Evolutionary conservation across 2,888 invertebrate genomes (phyloP), one percentile per base, ranked within the genome.

Genomic region (Erebia ligea): DNA sequence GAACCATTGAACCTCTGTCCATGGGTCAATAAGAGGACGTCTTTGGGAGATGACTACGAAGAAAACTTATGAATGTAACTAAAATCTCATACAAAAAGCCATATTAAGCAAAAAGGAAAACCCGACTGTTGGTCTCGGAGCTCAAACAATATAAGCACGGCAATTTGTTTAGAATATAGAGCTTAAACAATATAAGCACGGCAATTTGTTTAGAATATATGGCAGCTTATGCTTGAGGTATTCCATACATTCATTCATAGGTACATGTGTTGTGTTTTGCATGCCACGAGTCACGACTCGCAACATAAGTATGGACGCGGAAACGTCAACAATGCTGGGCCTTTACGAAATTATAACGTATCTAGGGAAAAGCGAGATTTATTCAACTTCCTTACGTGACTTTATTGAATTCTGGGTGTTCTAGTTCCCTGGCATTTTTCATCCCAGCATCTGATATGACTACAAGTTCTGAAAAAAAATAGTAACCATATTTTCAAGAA

Each of bases 101-200:
- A 62, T 42, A 21, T 3, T 17, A 45, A 62, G 48, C 61, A 19
- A 2, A 15, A 13, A 19, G 19, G 61, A 48, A 48, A 19, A 17
- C 76, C 77, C 77, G 75, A 78, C 77, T 74, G 78, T 73, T 79
- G 79, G 77, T 83, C 75, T 70, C 54, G 82, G 83, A 80, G 86
- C 1, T 83, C 79, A 80, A 81, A 81, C 79, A 80, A 77, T 76
- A 79, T 77, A 79, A 78, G 76, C 66, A 71, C 65, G 68, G 73
- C 62, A 62, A 62, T 62, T 48, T 62, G 62, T 48, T 62, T 45
- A 62, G 62, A 62, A 62, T 45, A 62, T 9, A 48, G 25, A 4
- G 34, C 85, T 83, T 79, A 80, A 81, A 81, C 79, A 80, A 77
- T 76, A 79, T 77, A 79, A 78, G 75, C 64, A 71, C 65, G 69